Conservation (phyloP, 2,113 vertebrate species). For the Sporophila hypoxantha region DNA sequence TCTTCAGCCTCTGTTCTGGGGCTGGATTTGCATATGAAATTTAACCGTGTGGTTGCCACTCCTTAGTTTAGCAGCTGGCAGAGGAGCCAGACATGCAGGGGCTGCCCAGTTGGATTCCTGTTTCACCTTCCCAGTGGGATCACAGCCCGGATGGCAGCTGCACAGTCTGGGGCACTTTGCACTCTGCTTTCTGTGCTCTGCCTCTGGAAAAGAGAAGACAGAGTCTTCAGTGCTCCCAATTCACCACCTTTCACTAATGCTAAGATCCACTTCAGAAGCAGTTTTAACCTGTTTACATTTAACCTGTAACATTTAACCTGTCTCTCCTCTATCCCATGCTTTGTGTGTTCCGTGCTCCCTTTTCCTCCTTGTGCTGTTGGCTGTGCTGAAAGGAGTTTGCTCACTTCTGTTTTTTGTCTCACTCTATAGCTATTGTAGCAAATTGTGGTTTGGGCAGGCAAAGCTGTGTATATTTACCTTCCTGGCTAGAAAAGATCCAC, state of each 20-base stretch:
- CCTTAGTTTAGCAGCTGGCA: neutral
- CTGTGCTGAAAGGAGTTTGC: neutral
- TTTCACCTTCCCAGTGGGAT: neutral
- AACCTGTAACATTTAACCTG: too few species aligned
- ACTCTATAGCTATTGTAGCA: neutral
- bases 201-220: neutral
- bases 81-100: neutral
- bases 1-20: neutral
- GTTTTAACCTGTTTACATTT: neutral
- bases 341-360: neutral
- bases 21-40: slow-evolving; percentile 9
- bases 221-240: neutral
- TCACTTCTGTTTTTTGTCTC: neutral
- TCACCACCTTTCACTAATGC: neutral
- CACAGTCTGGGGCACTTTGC: neutral
- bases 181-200: neutral
- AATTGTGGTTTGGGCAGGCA: neutral
- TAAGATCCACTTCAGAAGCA: neutral
- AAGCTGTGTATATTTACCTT: neutral
- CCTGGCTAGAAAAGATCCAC: neutral
- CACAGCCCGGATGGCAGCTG: neutral
- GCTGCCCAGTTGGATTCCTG: neutral
- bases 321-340: neutral
- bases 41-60: neutral
- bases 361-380: neutral